These are phyloP conservation scores for Mormoops blainvillei DNA, from an alignment of 2,113 vertebrate species.

Conservation along the genomic window DNA sequence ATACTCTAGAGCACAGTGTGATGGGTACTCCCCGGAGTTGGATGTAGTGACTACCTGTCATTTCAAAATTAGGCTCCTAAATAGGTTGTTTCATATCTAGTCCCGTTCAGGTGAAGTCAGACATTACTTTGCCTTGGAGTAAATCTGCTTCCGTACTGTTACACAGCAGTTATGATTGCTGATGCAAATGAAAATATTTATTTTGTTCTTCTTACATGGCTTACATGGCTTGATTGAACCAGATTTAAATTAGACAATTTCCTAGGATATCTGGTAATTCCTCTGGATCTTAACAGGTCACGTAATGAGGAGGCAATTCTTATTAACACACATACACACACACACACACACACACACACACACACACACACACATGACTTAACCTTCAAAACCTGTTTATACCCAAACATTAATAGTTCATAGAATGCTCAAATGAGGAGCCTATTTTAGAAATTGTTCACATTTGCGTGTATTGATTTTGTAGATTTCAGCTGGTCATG, in stretches of 20 bases:
- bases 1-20: background rate
- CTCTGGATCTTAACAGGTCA: background rate
- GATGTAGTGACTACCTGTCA: background rate
- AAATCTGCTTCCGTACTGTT: background rate
- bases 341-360: background rate
- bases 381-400: background rate
- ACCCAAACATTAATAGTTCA: background rate
- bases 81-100: background rate
- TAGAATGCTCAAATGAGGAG: background rate
- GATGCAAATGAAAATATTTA: conserved; percentile 10
- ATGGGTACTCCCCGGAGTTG: background rate
- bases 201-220: background rate
- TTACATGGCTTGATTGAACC: background rate
- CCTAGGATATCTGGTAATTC: background rate
- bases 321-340: background rate
- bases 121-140: background rate
- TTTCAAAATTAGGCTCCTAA: background rate
- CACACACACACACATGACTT: too few relatives aligned
- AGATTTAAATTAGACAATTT: conserved; percentile 1
- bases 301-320: background rate
- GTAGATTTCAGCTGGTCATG: background rate
- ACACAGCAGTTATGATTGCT: background rate
- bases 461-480: background rate
- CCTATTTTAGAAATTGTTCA: background rate
- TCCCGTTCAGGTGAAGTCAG: background rate